Evolutionary conservation across 2,797 vertebrate species (phyloP).

Genomic region (Nyctalus aviator): DNA sequence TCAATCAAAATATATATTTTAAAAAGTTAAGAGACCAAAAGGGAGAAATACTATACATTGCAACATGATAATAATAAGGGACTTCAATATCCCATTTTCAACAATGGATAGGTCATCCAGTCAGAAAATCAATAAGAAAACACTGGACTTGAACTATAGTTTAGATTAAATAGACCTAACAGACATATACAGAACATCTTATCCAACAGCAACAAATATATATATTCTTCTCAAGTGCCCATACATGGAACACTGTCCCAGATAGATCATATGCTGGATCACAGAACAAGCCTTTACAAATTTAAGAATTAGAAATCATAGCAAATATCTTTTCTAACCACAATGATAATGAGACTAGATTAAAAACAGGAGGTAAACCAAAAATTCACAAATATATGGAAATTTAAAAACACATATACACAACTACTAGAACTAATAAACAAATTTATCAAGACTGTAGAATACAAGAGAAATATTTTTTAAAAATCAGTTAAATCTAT

Average conservation of each 20-base stretch:
- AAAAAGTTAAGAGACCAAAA: background rate
- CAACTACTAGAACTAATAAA: background rate
- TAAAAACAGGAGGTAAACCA: background rate
- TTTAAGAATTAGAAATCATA: conserved; percentile 1
- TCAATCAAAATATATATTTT: no score
- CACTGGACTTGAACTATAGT: background rate
- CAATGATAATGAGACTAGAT: background rate
- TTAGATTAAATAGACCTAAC: background rate
- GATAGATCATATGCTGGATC: background rate
- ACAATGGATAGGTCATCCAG: background rate
- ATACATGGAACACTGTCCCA: background rate
- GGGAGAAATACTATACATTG: background rate
- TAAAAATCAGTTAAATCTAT: background rate
- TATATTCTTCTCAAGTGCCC: background rate
- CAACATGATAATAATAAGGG: background rate
- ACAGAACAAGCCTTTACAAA: background rate
- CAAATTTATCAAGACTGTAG: background rate
- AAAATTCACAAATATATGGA: background rate
- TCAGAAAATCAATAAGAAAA: background rate
- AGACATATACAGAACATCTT: background rate
- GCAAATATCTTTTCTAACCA: background rate
- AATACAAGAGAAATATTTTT: background rate
- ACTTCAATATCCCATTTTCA: background rate
- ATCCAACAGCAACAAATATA: background rate
- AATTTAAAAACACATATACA: background rate